Base-by-base conservation (phyloP, 2,888 invertebrate genomes). In the Hoplodrina ambigua region DNA sequence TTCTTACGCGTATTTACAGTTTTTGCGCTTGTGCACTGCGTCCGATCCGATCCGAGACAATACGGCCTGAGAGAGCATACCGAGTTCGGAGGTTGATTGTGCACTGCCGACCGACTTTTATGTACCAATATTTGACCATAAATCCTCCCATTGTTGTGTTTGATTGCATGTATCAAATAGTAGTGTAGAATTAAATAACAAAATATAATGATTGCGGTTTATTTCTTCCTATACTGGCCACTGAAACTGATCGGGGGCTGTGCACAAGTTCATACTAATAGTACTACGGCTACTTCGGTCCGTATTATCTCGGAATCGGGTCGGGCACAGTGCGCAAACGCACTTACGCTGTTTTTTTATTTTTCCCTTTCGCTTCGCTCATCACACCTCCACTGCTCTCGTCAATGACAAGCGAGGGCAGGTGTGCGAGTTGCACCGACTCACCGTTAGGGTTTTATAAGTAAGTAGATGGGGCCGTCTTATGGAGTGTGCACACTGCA, bases 301-400 rank as follows among this genome's bases (percentile, higher is more conserved):
- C 60, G 46, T 69, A 69, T 75, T 81, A 70, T 72, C 68, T 74
- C 77, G 72, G 69, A 69, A 49, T 58, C 56, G 69, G 66, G 44
- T 65, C 70, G 71, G 73, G 68, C 58, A 64, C 68, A 60, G 76
- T 69, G 65, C 70, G 68, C 71, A 69, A 67, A 65, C 78, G 68
- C 78, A 81, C 78, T 78, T 73, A 72, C 65, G 78, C 69, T 69
- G 69, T 79, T 81, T 76, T 66, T 78, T 78, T 78, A 78, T 78
- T 78, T 78, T 78, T 78, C 80, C 78, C 78, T 78, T 78, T 78
- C 78, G 78, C 78, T 78, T 78, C 78, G 78, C 78, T 78, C 78
- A 78, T 78, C 78, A 79, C 78, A 78, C 78, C 54, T 79, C 70
- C 70, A 78, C 78, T 78, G 78, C 79, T 78, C 78, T 78, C 78